Conservation (phyloP, 2,113 vertebrate species). For the Apteryx owenii region DNA sequence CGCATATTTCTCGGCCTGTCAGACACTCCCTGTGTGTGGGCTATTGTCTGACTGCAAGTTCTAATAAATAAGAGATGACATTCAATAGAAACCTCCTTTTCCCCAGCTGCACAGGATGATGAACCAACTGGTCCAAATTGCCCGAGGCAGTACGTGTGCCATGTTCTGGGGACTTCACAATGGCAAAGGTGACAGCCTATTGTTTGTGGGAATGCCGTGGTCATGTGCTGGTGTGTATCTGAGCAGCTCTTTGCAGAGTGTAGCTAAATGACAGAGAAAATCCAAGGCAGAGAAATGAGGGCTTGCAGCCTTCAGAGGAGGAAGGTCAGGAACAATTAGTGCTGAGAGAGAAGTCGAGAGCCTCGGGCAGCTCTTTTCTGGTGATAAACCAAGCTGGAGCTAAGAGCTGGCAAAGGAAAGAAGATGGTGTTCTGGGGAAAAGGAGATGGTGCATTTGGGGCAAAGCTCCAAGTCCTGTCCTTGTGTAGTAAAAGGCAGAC, state of each 20-base stretch:
- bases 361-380: background rate
- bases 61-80: slow-evolving; percentile 66
- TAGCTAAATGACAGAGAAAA: background rate
- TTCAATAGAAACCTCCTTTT: slow-evolving; percentile 57
- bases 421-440: background rate
- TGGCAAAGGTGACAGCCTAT: slow-evolving; percentile 17
- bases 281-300: background rate
- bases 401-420: background rate
- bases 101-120: slow-evolving; percentile 30
- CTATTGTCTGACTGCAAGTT: slow-evolving; percentile 67
- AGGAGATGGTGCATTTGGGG: background rate
- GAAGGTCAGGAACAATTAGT: background rate
- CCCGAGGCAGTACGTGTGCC: rapidly evolving
- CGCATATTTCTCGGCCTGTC: background rate
- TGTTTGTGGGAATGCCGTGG: background rate
- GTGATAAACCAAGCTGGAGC: background rate
- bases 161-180: background rate
- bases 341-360: background rate
- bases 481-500: background rate
- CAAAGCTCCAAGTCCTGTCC: background rate
- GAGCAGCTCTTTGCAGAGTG: background rate
- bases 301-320: background rate
- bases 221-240: background rate
- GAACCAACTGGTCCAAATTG: background rate
- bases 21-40: slow-evolving; percentile 66